Conservation (phyloP, 2,113 vertebrate genomes). For the Phrynosoma platyrhinos region DNA sequence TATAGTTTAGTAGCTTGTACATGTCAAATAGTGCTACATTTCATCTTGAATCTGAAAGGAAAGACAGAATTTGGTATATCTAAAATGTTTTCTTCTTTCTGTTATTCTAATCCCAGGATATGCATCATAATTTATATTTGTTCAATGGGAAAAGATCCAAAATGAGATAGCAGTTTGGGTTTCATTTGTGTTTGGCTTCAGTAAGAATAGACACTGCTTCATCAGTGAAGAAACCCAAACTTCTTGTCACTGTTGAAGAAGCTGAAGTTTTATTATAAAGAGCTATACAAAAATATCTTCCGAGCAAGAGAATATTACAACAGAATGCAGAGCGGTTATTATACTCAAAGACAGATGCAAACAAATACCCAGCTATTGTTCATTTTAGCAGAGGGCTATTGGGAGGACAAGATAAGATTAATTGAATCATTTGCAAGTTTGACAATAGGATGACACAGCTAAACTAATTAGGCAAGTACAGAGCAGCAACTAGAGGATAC, state of each 20-base stretch:
- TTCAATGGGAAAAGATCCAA: conserved; percentile 30
- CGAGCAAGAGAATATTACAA: not conserved
- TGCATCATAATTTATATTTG: conserved; percentile 8
- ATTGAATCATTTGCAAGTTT: conserved; percentile 53
- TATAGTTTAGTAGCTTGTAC: conserved; percentile 34
- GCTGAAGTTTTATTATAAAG: conserved; percentile 45
- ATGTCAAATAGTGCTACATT: conserved; percentile 20
- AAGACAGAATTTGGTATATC: conserved; percentile 20
- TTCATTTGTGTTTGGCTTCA: conserved; percentile 19
- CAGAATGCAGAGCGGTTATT: conserved; percentile 47
- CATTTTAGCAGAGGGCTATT: conserved; percentile 48
- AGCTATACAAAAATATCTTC: conserved; percentile 17
- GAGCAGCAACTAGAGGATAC: conserved; percentile 37
- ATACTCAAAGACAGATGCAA: conserved; percentile 53
- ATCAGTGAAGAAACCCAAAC: conserved; percentile 38
- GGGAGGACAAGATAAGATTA: conserved; percentile 55
- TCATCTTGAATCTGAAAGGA: conserved; percentile 26
- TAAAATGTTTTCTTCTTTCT: not conserved
- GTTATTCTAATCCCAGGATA: not conserved
- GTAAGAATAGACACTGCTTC: conserved; percentile 28
- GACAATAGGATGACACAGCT: conserved; percentile 60
- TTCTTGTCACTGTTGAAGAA: conserved; percentile 23
- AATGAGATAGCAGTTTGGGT: not conserved
- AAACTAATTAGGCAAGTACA: conserved; percentile 61
- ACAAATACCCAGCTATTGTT: conserved; percentile 41